Evolutionary conservation across 1,140 invertebrate species (phyloP).

Genomic region (Eciton burchellii): DNA sequence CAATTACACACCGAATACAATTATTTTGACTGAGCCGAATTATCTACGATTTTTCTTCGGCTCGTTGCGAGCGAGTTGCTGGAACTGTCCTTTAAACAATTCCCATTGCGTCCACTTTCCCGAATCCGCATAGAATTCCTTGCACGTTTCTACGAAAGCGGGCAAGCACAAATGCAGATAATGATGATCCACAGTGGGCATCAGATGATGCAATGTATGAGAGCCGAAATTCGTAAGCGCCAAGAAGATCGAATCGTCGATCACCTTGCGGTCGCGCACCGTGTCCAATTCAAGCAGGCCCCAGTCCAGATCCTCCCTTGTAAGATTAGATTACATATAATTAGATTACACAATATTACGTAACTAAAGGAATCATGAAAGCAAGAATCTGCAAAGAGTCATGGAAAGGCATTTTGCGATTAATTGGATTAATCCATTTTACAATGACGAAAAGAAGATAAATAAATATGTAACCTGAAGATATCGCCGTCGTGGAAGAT

Average conservation of each 20-base stretch:
- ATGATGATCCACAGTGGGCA: conserved; percentile 93
- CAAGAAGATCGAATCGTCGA: conserved; percentile 90
- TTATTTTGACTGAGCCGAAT: neutral
- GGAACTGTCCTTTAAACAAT: conserved; percentile 89
- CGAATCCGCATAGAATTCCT: conserved; percentile 89
- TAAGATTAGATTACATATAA: no score
- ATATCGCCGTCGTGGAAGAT: conserved; percentile 94
- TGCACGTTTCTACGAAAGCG: conserved; percentile 88
- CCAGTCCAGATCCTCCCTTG: conserved; percentile 90
- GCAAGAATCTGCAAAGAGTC: neutral
- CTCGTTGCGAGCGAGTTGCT: conserved; percentile 87
- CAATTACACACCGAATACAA: neutral
- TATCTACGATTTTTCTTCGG: conserved; percentile 79
- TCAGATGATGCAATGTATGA: conserved; percentile 92
- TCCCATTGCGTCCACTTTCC: conserved; percentile 87
- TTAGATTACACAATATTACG: no score
- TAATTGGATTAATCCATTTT: neutral
- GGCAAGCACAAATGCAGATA: conserved; percentile 89
- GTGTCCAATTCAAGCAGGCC: conserved; percentile 92
- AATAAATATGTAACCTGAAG: conserved; percentile 77
- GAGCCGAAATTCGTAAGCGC: conserved; percentile 91
- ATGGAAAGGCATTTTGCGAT: neutral
- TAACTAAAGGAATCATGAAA: neutral
- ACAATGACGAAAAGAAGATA: conserved; percentile 47
- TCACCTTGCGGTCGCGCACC: conserved; percentile 89